Conservation (phyloP, 2,113 vertebrate genomes). For the Prinia subflava region DNA sequence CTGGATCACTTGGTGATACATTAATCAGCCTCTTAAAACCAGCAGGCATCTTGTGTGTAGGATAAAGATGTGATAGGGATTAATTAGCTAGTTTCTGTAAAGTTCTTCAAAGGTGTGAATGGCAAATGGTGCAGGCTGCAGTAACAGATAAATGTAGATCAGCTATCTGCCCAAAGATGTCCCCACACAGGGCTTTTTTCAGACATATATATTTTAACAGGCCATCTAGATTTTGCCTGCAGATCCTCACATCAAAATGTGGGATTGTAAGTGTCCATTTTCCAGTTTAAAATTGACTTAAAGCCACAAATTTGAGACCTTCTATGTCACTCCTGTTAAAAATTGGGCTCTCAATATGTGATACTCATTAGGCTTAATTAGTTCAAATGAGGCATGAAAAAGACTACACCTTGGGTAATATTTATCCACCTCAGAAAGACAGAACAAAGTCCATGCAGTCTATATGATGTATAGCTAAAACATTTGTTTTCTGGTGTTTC, state of each 20-base stretch:
- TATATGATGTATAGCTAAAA: not conserved
- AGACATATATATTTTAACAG: not conserved
- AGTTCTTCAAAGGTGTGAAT: not conserved
- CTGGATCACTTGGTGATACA: not conserved
- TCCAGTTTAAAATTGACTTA: not conserved
- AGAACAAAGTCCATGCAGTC: not conserved
- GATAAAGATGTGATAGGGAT: not conserved
- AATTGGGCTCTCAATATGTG: not conserved
- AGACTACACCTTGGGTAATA: not conserved
- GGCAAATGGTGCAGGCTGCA: not conserved
- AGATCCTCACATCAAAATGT: not conserved
- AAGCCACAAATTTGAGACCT: not conserved
- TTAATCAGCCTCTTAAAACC: not conserved
- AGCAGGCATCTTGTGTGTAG: not conserved
- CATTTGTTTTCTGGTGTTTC: not conserved
- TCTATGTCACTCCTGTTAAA: not conserved
- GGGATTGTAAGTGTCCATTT: not conserved
- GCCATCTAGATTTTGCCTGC: not conserved
- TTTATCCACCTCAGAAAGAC: not conserved
- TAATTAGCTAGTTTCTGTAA: not conserved
- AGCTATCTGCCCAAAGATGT: not conserved
- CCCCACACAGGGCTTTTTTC: not conserved
- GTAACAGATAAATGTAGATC: not conserved
- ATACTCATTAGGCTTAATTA: constrained; percentile 7
- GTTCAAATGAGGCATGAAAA: constrained; percentile 1